Percentiles rank a stretch among this genome's conserved stretches.
These are phyloP conservation scores for Chelonia mydas DNA, from an alignment of 2,797 vertebrate species.

Conservation along the genomic window DNA sequence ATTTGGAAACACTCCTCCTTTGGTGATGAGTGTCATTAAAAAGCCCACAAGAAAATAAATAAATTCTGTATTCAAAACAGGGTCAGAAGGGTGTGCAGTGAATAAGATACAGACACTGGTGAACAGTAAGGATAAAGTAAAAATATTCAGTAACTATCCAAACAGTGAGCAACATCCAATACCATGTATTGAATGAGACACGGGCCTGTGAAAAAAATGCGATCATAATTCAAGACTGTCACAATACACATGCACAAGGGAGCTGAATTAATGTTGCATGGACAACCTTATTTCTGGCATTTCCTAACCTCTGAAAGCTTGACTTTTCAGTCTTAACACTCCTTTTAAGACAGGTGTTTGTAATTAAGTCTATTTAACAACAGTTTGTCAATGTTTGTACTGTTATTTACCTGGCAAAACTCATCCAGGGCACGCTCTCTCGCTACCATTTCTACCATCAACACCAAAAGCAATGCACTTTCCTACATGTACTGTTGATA, in stretches of 20 bases:
- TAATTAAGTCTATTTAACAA: background rate
- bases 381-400: background rate
- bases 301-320: background rate
- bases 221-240: background rate
- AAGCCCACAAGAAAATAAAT: background rate
- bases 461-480: background rate
- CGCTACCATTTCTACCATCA: background rate
- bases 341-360: background rate
- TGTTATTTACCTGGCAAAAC: background rate
- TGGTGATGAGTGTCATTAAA: background rate
- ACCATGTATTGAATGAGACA: background rate
- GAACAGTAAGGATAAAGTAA: background rate
- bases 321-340: background rate
- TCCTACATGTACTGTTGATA: background rate
- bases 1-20: background rate
- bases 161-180: background rate
- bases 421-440: background rate
- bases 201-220: no score
- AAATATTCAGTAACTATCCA: background rate
- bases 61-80: background rate
- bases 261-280: background rate
- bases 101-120: background rate
- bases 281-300: background rate
- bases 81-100: background rate
- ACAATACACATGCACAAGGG: background rate